These are phyloP conservation scores for Falco columbarius DNA, from an alignment of 2,797 vertebrate species.

Conservation along the genomic window DNA sequence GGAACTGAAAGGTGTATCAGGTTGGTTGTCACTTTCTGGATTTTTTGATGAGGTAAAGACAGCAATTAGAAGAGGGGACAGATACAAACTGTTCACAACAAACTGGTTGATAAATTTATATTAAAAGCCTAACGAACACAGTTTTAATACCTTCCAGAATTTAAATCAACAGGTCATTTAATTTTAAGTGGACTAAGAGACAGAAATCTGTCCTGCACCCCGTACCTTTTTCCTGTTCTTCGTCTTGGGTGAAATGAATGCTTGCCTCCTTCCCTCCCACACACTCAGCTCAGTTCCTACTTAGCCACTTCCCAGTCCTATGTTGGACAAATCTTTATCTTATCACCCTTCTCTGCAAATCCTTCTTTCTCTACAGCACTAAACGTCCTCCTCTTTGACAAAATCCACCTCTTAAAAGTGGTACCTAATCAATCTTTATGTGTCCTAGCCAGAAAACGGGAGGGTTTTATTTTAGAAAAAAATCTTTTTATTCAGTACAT, in stretches of 20 bases:
- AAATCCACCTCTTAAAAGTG: conserved; percentile 12
- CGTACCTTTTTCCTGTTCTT: not conserved
- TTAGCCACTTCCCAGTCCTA: conserved; percentile 38
- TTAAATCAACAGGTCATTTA: not conserved
- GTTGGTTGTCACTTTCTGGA: not conserved
- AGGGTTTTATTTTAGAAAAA: not conserved
- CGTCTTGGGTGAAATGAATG: not conserved
- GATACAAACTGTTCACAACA: not conserved
- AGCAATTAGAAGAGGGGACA: not conserved
- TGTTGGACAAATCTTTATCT: conserved; percentile 42
- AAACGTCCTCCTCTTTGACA: not conserved
- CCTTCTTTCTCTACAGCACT: conserved; percentile 8
- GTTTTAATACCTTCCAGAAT: not conserved
- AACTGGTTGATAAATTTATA: not conserved
- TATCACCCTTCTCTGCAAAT: conserved; percentile 26
- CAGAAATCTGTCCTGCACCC: not conserved
- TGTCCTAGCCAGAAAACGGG: not conserved
- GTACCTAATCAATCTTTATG: not conserved
- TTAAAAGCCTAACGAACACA: not conserved
- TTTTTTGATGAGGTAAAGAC: not conserved
- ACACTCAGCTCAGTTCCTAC: not conserved
- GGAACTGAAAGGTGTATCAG: not conserved
- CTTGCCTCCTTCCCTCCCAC: conserved; percentile 26
- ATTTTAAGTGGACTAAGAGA: not conserved
- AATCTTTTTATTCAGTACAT: not conserved